Evolutionary conservation across 30 jellyfish, hydroid and myxozoan species (phyloP), one percentile per base, ranked within the genome.

Genomic region (Nemopilema nomurai): DNA sequence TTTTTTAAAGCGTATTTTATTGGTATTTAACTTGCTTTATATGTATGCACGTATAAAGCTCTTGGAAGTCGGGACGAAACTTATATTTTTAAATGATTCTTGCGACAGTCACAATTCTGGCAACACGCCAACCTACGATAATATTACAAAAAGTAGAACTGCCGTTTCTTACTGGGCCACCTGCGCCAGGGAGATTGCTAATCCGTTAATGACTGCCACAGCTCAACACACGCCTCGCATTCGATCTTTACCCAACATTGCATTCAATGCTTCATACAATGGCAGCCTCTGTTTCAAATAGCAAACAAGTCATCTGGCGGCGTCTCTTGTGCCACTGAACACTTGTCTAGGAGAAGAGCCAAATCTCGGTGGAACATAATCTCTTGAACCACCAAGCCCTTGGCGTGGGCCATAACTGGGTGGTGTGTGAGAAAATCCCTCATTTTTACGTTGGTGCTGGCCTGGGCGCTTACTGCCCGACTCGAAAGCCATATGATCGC

Each of bases 401-500:
- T 81, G 91, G 23, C 91, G 91, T n/a, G 91, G 84, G 28, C 91
- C 91, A 52, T 50, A 83, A 9, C 86, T 79, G 1, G 91, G 91
- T 9, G 91, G 91, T 20, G 85, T 57, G 81, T 66, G 51, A 21
- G 89, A 29, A 18, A 22, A 25, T 18, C 52, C 66, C 26, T 66
- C 63, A 71, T 25, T 23, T 28, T 52, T 53, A 16, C 50, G 89
- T 25, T 23, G 53, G 20, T 79, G 80, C 0, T 33, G 74, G 51
- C 0, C 8, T 20, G 29, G 30, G 32, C 86, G 91, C 41, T 62
- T 83, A 8, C 69, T 77, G 25, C 64, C 80, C 20, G 86, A 73
- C 81, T 91, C 98, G 51, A 91, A 91, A 8, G 96, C 96, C 51
- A 84, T 27, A 69, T 91, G 98, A 20, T 96, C 96, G 52, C 85